Conservation (phyloP, 2,113 vertebrate genomes). For the Chiloscyllium plagiosum region DNA sequence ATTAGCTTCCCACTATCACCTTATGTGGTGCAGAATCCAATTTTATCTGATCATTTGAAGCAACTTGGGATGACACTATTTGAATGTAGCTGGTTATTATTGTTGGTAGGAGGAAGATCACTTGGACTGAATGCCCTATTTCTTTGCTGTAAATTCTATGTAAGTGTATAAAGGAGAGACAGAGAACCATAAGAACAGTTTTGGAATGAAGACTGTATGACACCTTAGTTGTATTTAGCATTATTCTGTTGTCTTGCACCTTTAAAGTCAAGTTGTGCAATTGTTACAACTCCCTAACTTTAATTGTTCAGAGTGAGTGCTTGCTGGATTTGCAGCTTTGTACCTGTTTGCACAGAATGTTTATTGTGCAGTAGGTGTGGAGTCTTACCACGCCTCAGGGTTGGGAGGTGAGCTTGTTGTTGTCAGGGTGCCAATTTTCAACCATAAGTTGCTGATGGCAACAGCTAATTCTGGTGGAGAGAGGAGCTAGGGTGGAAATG, state of each 20-base stretch:
- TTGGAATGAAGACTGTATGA: not conserved
- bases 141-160: not conserved
- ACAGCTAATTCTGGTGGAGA: fast-evolving
- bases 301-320: not conserved
- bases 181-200: not conserved
- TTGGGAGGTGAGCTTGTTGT: not conserved
- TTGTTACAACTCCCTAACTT: not conserved
- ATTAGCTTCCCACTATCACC: not conserved
- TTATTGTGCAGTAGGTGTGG: slow-evolving; percentile 12
- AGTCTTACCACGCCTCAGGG: not conserved
- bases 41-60: not conserved
- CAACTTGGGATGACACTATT: no score
- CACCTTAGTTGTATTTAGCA: not conserved
- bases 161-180: not conserved
- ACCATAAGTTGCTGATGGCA: not conserved
- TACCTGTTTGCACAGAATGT: not conserved
- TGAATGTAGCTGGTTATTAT: not conserved
- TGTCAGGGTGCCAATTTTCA: not conserved
- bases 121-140: not conserved
- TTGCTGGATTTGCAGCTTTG: not conserved
- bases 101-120: not conserved
- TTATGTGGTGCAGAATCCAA: not conserved
- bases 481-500: slow-evolving; percentile 41
- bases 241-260: not conserved
- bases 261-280: not conserved